phyloP scores from a whole-genome alignment of 2,888 invertebrate species.

The Phyto melanocephala region DNA sequence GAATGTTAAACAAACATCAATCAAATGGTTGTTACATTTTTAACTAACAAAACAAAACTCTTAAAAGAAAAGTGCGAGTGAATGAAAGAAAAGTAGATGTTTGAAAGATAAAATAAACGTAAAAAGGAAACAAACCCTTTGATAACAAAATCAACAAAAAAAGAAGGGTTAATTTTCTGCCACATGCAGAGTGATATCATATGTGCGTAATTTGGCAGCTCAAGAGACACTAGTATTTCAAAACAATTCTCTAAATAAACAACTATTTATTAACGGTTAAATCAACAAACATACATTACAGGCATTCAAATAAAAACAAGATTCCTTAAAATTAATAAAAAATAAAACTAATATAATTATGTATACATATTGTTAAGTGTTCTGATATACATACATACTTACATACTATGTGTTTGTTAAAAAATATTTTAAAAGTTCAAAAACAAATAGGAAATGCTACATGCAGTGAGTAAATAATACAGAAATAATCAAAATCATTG shows the following conservation, averaged over 20 bases:
- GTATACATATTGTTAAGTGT: too few relatives aligned
- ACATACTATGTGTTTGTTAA: too few relatives aligned
- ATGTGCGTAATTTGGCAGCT: conserved; percentile 50
- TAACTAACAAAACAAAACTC: neutral
- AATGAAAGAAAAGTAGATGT: conserved; percentile 29
- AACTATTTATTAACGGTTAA: conserved; percentile 42
- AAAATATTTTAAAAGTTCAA: too few relatives aligned
- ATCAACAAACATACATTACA: neutral
- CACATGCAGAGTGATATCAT: conserved; percentile 34
- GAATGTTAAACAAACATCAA: conserved; percentile 46
- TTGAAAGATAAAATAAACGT: neutral
- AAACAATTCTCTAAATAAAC: conserved; percentile 58
- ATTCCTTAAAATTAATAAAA: neutral
- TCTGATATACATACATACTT: too few relatives aligned
- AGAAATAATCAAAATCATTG: conserved; percentile 9
- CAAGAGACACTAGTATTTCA: conserved; percentile 40
- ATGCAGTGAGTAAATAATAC: conserved; percentile 24
- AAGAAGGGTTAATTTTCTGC: conserved; percentile 38
- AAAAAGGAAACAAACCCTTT: conserved; percentile 44
- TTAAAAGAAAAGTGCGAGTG: conserved; percentile 47
- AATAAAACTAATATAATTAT: neutral
- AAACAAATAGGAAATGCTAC: conserved; percentile 8
- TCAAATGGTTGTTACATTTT: conserved; percentile 45
- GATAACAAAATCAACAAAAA: neutral
- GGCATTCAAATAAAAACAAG: neutral